Percentiles rank a stretch among this genome's conserved stretches.
Conservation (phyloP, 2,113 vertebrate genomes). For the Pangasianodon hypophthalmus region DNA sequence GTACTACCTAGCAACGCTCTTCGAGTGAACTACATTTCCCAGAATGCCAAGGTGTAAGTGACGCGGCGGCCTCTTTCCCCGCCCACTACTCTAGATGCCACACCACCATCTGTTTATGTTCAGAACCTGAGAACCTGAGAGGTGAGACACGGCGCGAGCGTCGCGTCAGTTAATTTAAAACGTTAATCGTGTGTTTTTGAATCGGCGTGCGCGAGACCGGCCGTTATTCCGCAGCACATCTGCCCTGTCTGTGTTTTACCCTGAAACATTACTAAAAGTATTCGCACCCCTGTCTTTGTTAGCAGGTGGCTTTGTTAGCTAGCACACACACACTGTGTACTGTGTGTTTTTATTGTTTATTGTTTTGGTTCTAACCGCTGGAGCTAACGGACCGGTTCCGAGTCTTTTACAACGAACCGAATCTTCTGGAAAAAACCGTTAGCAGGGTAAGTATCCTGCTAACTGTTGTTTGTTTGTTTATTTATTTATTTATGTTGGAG, state of each 20-base stretch:
- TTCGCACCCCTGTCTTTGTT: slow-evolving; percentile 54
- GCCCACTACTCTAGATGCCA: slow-evolving; percentile 31
- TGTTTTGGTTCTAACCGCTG: too few species aligned
- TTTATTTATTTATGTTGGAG: neutral
- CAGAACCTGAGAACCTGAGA: slow-evolving; percentile 11
- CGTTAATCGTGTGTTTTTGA: too few species aligned
- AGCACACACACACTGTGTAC: neutral
- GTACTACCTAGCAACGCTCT: neutral
- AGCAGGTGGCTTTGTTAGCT: slow-evolving; percentile 48
- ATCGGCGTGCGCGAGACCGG: neutral
- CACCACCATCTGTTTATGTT: slow-evolving; percentile 52
- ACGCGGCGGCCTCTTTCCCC: neutral
- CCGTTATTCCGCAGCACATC: neutral
- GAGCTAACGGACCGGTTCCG: slow-evolving; percentile 6
- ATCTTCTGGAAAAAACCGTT: neutral
- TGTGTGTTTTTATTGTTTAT: slow-evolving; percentile 8
- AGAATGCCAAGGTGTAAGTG: neutral
- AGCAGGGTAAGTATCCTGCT: neutral
- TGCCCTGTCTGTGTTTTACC: neutral
- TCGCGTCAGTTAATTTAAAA: neutral
- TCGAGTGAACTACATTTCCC: neutral
- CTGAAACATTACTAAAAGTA: neutral
- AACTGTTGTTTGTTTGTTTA: neutral
- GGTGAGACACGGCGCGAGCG: neutral
- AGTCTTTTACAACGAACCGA: neutral